Evolutionary conservation across 1,140 invertebrate species (phyloP), one percentile per base, ranked within the genome.

Genomic region (Lamellibrachia luymesi): DNA sequence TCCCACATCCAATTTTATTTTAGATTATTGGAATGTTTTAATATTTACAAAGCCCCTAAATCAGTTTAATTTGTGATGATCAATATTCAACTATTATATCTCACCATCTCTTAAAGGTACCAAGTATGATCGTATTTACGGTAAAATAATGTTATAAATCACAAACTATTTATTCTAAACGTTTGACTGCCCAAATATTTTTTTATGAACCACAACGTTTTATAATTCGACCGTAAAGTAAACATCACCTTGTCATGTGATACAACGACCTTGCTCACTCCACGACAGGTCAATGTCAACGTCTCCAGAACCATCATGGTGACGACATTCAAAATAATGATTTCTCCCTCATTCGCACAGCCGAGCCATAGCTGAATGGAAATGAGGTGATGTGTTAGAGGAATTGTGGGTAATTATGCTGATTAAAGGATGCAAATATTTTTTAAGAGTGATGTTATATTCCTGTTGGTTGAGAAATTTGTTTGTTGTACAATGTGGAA

Each of bases 261-360:
- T 91, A 17, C 7, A n/a, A 91, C n/a, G 49, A 91, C 51, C 91
- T 91, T 91, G 91, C 91, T 91, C 49, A 91, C 51, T 91, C 91
- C 91, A 7, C 51, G 49, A 51, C 91, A 91, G 49, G 91, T 91
- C 91, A 91, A 4, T 4, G 13, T 51, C 8, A 91, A n/a, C 27
- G 91, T 91, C 91, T 91, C 91, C 7, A 27, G 13, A 13, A 91
- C 91, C 7, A 13, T 91, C 49, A 91, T 50, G 51, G 49, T 51
- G 49, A 7, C 4, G 51, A 51, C 25, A n/a, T 91, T 27, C 2
- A 91, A 22, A 50, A 91, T 51, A 50, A 91, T 6, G 51, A 91
- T 91, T 91, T 50, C 51, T 13, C 91, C 91, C 49, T 91, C 51
- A 13, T 50, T 51, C 13, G 49, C 49, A 51, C 51, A 50, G 22